A percentile compares a stretch with the other conserved stretches of the same genome.
These are phyloP conservation scores for Dunckerocampus dactyliophorus DNA, from an alignment of 2,113 vertebrate species.

Conservation along the genomic window DNA sequence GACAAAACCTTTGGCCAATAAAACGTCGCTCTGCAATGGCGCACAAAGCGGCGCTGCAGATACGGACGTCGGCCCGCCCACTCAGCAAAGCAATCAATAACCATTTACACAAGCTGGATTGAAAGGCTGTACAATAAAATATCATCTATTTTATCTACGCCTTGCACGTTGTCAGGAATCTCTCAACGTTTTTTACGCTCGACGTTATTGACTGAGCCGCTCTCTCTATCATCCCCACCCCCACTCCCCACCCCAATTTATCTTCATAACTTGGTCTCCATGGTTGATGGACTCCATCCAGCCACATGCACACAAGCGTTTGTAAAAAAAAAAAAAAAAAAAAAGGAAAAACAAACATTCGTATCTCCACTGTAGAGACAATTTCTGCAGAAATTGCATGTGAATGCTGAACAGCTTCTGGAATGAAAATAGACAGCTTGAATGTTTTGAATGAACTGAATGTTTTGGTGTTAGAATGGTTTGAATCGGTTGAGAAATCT, in stretches of 20 bases:
- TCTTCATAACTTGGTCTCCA: not conserved
- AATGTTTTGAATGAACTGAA: too few species aligned
- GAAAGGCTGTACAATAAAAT: not conserved
- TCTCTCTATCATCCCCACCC: not conserved
- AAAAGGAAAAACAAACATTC: too few species aligned
- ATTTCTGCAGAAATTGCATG: too few species aligned
- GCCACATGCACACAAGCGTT: too few species aligned
- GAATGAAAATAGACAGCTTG: too few species aligned
- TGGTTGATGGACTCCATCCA: not conserved
- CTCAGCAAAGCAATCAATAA: not conserved
- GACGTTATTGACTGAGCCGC: too few species aligned
- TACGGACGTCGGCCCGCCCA: not conserved
- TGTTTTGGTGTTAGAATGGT: too few species aligned
- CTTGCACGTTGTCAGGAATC: not conserved
- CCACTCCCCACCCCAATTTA: too few species aligned
- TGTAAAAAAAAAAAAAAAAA: too few species aligned
- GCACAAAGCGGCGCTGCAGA: constrained; percentile 5
- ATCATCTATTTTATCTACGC: not conserved
- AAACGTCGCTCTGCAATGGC: constrained; percentile 8
- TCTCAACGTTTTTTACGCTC: not conserved
- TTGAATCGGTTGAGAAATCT: too few species aligned
- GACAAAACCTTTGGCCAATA: constrained; percentile 21
- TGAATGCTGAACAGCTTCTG: too few species aligned
- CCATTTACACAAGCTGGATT: not conserved
- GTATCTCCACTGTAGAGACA: too few species aligned